These are phyloP conservation scores for Monopterus albus DNA, from an alignment of 2,113 vertebrate genomes.

Conservation along the genomic window DNA sequence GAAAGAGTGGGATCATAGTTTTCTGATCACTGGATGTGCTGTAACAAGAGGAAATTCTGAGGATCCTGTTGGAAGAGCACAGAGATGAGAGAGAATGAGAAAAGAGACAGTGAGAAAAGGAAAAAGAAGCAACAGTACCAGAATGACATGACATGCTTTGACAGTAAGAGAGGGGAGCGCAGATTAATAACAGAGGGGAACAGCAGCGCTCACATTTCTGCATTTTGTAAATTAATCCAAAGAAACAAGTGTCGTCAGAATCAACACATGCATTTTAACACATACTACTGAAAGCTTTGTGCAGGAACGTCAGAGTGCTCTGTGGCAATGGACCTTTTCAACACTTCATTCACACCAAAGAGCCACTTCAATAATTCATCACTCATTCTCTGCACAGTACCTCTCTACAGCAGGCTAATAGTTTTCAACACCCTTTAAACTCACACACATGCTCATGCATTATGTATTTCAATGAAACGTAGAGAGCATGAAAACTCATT, in stretches of 20 bases:
- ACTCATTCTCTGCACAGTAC: conserved; percentile 71
- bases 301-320: conserved; percentile 56
- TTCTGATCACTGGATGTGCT: conserved; percentile 74
- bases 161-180: conserved; percentile 24
- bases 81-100: conserved; percentile 13
- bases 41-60: conserved; percentile 70
- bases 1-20: conserved; percentile 75
- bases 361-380: conserved; percentile 84
- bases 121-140: conserved; percentile 24
- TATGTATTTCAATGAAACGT: not conserved
- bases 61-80: conserved; percentile 50
- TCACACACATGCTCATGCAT: conserved; percentile 33
- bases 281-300: conserved; percentile 39
- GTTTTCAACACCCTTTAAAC: conserved; percentile 83
- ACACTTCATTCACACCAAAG: conserved; percentile 83
- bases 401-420: conserved; percentile 76
- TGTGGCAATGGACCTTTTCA: conserved; percentile 78
- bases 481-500: conserved; percentile 11
- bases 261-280: conserved; percentile 40
- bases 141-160: conserved; percentile 50
- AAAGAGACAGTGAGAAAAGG: conserved; percentile 9
- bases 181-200: conserved; percentile 35
- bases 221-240: conserved; percentile 34
- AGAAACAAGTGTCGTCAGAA: conserved; percentile 35
- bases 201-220: not conserved